Evolutionary conservation across 2,797 vertebrate genomes (phyloP), one percentile per base, ranked within the genome.

Genomic region (Schizopygopsis malacanthus): DNA sequence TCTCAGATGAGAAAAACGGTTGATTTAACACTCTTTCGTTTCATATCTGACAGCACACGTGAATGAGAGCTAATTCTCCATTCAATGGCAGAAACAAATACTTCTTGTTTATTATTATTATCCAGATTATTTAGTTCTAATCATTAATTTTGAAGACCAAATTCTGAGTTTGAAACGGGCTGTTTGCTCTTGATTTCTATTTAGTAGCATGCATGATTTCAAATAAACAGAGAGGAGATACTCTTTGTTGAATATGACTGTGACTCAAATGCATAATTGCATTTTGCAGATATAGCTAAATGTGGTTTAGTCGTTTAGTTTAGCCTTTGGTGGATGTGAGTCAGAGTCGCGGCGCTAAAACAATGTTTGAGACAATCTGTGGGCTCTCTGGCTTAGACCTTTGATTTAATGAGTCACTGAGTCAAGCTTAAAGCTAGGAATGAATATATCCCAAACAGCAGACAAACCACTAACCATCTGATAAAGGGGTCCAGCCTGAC

Each of bases 401-500:
- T 91, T 91, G 77, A 85, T 87, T 89, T 80, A 72, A 87, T 90
- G 89, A 91, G 87, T 91, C 90, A 90, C 84, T 83, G 82, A 84
- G 84, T 81, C 88, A 81, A 87, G 87, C 83, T 88, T 79, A 81
- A 79, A 84, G 82, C 81, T 75, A 88, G 88, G 79, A 88, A 84
- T 78, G 85, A 83, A 89, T 88, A 86, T 70, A 89, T 83, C 83
- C 85, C 65, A 85, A 89, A 88, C 84, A 87, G 86, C 88, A 88
- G 85, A 81, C 83, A 28, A 84, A 89, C 86, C 83, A n/a, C 78
- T 85, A 87, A 88, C 85, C 73, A 22, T 69, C 52, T 88, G 84
- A 87, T 84, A 63, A 79, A 78, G 75, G 75, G 69, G 72, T 87
- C 72, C 76, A 79, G 50, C 73, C 25, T 20, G 37, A 84, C 82